Base-by-base conservation (phyloP, 2,113 vertebrate species). In the Balaeniceps rex region DNA sequence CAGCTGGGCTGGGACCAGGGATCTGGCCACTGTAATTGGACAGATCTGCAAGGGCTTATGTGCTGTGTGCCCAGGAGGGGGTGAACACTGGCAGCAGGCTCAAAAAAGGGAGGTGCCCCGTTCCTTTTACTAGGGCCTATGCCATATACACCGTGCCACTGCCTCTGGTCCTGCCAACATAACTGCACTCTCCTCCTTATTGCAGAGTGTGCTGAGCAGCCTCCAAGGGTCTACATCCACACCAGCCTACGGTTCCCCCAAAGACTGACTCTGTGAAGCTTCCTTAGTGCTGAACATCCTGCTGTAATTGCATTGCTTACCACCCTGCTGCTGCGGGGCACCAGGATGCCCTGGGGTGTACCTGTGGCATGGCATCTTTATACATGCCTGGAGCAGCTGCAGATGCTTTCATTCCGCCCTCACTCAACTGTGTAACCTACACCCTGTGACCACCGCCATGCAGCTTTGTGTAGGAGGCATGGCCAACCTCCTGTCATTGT, bases 71-170 rank as follows among this genome's bases (percentile, higher is more conserved):
- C n/a, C 14, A 25, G 38, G 29, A 86, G 5, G 7, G 16, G 29
- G 6, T 29, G 29, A 71, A 49, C 6, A 5, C 13, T 1, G 2
- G 14, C 7, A 57, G 9, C 0, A 29, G 40, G 25, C 33, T 65
- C 42, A 36, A 11, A 1, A 11, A 44, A 75, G 19, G 40, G 34
- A 58, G 11, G 4, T 12, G 3, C 22, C 46, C 14, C 28, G 7
- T 33, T 65, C 42, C 17, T 83, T 71, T 36, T 52, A 31, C 16
- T 25, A 18, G 15, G 46, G 11, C 23, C 23, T 57, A 6, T n/a
- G 52, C 22, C 24, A 10, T n/a, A n/a, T 7, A 33, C 12, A 25
- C 36, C 0, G 2, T 76, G 38, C 19, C 18, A 44, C 42, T 36
- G 55, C 16, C 52, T 63, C 19, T 6, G 9, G 19, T 69, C n/a